Conservation (phyloP, 2,797 vertebrate genomes). For the Malacoctenus gilli region DNA sequence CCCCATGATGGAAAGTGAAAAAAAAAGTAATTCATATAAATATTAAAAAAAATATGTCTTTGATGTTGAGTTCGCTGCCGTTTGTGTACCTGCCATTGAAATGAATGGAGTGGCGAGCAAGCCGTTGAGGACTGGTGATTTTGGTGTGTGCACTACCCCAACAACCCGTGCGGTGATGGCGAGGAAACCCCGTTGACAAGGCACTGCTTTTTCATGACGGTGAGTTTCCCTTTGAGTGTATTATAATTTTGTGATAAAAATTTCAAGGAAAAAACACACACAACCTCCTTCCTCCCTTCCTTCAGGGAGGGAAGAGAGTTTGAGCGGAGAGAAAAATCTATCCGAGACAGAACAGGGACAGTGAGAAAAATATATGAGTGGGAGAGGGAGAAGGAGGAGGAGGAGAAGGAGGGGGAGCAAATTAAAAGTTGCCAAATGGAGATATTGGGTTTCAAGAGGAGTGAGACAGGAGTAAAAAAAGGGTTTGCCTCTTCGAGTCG, state of each 20-base stretch:
- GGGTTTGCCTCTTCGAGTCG: constrained; percentile 83
- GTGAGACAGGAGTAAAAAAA: constrained; percentile 85
- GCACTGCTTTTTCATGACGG: constrained; percentile 99
- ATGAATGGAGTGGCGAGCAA: constrained; percentile 10
- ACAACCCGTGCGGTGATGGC: constrained; percentile 98
- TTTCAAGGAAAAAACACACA: constrained; percentile 99
- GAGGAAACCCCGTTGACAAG: constrained; percentile 99
- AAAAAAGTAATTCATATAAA: constrained; percentile 2
- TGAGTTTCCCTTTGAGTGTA: constrained; percentile 99
- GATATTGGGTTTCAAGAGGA: constrained; percentile 99
- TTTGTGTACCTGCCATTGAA: constrained; percentile 16
- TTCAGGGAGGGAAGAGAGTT: constrained; percentile 94
- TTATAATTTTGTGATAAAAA: constrained; percentile 99
- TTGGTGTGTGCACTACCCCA: constrained; percentile 79
- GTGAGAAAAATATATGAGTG: constrained; percentile 86
- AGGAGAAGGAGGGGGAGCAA: constrained; percentile 90
- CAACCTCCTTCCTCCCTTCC: constrained; percentile 95
- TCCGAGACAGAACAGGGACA: constrained; percentile 90
- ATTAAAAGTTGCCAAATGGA: constrained; percentile 99
- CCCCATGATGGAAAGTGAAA: no score
- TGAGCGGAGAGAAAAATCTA: constrained; percentile 89
- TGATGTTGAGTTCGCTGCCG: neutral
- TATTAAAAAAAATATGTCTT: neutral
- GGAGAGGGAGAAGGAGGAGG: constrained; percentile 93
- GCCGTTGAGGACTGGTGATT: constrained; percentile 44